Evolutionary conservation across 1,140 invertebrate genomes (phyloP).

Genomic region (Xylocopa sonorina): DNA sequence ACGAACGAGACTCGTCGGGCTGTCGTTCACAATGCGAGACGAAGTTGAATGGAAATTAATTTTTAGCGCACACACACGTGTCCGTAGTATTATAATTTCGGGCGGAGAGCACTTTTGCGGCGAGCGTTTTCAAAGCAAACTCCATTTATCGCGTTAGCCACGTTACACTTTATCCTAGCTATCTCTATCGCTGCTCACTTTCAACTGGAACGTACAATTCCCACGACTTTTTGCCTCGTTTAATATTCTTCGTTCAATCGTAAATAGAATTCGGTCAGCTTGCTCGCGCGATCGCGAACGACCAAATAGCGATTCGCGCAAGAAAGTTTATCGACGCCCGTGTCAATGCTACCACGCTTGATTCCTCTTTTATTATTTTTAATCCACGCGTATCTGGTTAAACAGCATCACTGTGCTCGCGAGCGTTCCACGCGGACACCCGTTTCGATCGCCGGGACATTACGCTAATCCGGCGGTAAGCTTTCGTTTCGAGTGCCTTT

Average conservation of each 20-base stretch:
- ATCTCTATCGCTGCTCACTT: neutral
- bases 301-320: no score
- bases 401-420: neutral
- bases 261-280: no score
- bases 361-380: neutral
- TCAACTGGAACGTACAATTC: neutral
- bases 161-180: neutral
- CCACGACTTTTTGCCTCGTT: no score
- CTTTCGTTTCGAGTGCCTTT: conserved; percentile 57
- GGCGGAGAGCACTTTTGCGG: no score
- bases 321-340: no score
- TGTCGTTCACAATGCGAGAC: neutral
- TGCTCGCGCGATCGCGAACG: no score
- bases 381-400: neutral
- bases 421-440: conserved; percentile 42
- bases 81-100: neutral
- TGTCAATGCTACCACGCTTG: no score
- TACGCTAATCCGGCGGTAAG: conserved; percentile 55
- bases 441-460: conserved; percentile 47
- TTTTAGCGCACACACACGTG: neutral
- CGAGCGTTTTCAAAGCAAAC: neutral
- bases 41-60: neutral
- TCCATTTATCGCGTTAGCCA: neutral
- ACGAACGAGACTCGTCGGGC: neutral
- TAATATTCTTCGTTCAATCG: no score